A percentile compares a stretch with the other conserved stretches of the same genome.
Conservation (phyloP, 1,140 invertebrate species). For the Meteorus sp. region DNA sequence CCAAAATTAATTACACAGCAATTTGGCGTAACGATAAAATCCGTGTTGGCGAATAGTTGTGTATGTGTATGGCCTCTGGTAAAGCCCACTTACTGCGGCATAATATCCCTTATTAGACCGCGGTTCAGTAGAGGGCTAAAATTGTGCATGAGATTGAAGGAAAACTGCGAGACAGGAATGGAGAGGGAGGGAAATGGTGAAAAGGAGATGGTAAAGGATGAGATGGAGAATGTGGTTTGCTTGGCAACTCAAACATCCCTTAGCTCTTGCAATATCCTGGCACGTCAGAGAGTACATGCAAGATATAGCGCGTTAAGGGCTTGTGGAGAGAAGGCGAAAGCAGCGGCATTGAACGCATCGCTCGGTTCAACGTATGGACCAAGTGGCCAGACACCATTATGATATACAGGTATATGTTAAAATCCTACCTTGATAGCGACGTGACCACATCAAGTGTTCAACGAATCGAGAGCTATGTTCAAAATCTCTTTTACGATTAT, state of each 20-base stretch:
- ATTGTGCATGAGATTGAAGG: neutral
- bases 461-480: neutral
- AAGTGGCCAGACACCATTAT: constrained; percentile 9
- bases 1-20: constrained; percentile 50
- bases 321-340: too few relatives aligned
- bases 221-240: constrained; percentile 42
- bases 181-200: too few relatives aligned
- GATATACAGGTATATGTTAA: too few relatives aligned
- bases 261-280: constrained; percentile 46
- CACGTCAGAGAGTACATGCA: constrained; percentile 31
- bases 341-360: constrained; percentile 1
- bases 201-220: constrained; percentile 11
- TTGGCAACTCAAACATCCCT: constrained; percentile 52
- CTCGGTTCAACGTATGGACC: constrained; percentile 2
- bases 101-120: constrained; percentile 51
- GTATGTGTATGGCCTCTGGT: constrained; percentile 22
- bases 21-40: constrained; percentile 36
- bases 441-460: constrained; percentile 22
- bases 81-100: constrained; percentile 34
- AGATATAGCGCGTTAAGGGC: constrained; percentile 40
- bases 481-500: constrained; percentile 11
- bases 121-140: constrained; percentile 23
- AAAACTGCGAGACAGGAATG: neutral
- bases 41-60: constrained; percentile 19
- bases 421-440: neutral